A percentile compares a stretch with the other conserved stretches of the same genome.
phyloP scores from a whole-genome alignment of 1,140 invertebrate genomes.

The Anagrus nilaparvatae region DNA sequence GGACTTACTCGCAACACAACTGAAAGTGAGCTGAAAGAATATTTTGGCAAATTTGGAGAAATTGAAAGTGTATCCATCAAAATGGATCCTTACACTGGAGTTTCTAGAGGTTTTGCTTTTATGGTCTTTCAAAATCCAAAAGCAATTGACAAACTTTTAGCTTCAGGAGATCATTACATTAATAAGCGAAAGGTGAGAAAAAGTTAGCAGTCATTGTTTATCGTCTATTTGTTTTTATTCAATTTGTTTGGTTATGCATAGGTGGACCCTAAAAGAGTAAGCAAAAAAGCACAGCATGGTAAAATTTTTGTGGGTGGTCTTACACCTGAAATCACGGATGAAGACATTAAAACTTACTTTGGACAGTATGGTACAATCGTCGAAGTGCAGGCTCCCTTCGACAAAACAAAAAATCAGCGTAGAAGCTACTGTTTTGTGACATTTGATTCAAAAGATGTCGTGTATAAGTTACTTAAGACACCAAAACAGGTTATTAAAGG shows the following conservation, averaged over 20 bases:
- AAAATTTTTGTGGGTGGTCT: conserved; percentile 62
- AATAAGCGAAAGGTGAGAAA: conserved; percentile 52
- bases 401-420: conserved; percentile 57
- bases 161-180: conserved; percentile 48
- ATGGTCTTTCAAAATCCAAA: conserved; percentile 54
- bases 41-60: conserved; percentile 54
- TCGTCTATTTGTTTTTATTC: not conserved
- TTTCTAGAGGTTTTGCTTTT: conserved; percentile 60
- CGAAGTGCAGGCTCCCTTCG: conserved; percentile 60
- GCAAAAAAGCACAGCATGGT: conserved; percentile 48
- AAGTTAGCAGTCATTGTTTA: too few species aligned
- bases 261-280: conserved; percentile 55
- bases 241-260: conserved; percentile 10
- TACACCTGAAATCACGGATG: conserved; percentile 52
- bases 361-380: conserved; percentile 52
- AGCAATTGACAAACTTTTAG: conserved; percentile 50
- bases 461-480: conserved; percentile 50
- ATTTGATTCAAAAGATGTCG: conserved; percentile 53
- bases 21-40: conserved; percentile 47
- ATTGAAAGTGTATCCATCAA: conserved; percentile 57
- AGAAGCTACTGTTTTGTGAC: conserved; percentile 59
- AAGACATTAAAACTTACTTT: conserved; percentile 54
- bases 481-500: conserved; percentile 54
- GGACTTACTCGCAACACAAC: conserved; percentile 41
- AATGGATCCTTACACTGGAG: conserved; percentile 52